Evolutionary conservation across 2,888 invertebrate genomes (phyloP), one percentile per base, ranked within the genome.

Genomic region (Bembecia ichneumoniformis): DNA sequence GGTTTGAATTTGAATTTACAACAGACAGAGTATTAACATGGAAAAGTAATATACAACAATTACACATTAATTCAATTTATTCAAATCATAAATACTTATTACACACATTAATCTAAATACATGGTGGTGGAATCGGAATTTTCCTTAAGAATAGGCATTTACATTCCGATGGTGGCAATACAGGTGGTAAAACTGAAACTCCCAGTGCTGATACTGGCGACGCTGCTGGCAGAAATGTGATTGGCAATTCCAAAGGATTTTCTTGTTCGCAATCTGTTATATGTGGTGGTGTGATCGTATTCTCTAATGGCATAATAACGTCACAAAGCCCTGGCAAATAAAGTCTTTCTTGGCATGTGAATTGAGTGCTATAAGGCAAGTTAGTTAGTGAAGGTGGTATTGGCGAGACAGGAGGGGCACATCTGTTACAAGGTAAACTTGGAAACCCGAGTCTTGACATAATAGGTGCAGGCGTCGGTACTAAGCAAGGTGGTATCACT

Each of bases 41-140:
- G 28, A 28, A 9, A 28, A 28, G 9, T 28, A 28, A 28, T 28
- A 28, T 3, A 9, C 28, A 28, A 28, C 4, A 28, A 28, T 28
- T 28, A 28, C 28, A 28, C 7, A 28, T 7, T 9, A 9, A 28
- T 7, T 9, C 28, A 28, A 28, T 28, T 28, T 28, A 28, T 28
- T 28, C 5, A 28, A 9, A 28, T 2, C 28, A 28, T 28, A 28
- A 28, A 28, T 28, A 28, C 28, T 28, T 28, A 28, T 7, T 28
- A 28, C 28, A 28, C 9, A 28, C 28, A 28, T 2, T 28, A 40
- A 3, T 40, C 60, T 66, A 77, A 43, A 81, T 64, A 56, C 64
- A 65, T 1, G 82, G 82, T 0, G 82, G 82, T 1, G 77, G 74
- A 3, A 81, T 74, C 0, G 78, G 75, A 4, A 80, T 74, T 51